Percentiles rank a stretch among this genome's conserved stretches.
These are phyloP conservation scores for Sebastes dallii DNA, from an alignment of 2,797 vertebrate genomes.

Conservation along the genomic window DNA sequence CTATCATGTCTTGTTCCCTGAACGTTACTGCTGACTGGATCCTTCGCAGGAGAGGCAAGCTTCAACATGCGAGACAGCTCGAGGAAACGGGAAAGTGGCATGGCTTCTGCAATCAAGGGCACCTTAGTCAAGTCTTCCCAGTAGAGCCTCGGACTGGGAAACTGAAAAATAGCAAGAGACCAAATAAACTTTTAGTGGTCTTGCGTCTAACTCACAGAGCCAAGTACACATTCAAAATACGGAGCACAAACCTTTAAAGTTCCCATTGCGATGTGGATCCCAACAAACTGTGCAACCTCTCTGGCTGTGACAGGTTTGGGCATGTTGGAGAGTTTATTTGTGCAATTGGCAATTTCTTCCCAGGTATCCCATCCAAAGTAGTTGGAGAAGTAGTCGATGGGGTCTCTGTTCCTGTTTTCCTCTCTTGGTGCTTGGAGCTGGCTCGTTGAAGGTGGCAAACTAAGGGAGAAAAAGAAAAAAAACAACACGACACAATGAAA, in stretches of 20 bases:
- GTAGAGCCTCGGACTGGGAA: constrained; percentile 82
- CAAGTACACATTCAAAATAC: neutral
- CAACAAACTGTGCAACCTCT: constrained; percentile 83
- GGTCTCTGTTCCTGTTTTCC: constrained; percentile 45
- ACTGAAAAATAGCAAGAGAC: constrained; percentile 66
- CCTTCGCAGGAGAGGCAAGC: constrained; percentile 54
- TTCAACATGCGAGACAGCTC: constrained; percentile 73
- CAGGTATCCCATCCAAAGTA: constrained; percentile 82
- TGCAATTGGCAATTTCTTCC: constrained; percentile 77
- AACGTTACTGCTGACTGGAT: neutral
- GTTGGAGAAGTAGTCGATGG: constrained; percentile 79
- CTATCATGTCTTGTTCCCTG: neutral
- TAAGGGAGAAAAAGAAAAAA: constrained; percentile 11
- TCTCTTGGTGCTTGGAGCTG: constrained; percentile 3
- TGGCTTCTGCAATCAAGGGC: constrained; percentile 81
- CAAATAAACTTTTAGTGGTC: neutral
- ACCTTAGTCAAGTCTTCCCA: constrained; percentile 84
- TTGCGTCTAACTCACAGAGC: neutral
- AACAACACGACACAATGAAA: neutral
- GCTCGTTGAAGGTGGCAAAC: constrained; percentile 32
- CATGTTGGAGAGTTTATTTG: constrained; percentile 60
- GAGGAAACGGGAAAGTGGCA: constrained; percentile 76
- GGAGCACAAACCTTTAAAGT: constrained; percentile 82
- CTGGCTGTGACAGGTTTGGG: constrained; percentile 61
- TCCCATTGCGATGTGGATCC: constrained; percentile 87